phyloP scores from a whole-genome alignment of 2,888 invertebrate species.

The Leptura quadrifasciata region DNA sequence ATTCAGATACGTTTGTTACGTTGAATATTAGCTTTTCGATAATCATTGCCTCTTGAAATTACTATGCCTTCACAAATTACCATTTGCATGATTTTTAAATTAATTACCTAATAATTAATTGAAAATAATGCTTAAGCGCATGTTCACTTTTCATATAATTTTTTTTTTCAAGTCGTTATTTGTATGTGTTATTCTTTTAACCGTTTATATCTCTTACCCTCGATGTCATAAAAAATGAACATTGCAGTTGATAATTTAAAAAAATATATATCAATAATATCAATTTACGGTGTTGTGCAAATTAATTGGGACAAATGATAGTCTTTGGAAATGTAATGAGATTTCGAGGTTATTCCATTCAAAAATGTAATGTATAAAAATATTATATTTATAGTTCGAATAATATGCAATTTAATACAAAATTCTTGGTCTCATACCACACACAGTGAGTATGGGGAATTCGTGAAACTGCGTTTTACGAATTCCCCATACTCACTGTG shows the following conservation, averaged over 20 bases:
- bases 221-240: background rate
- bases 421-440: too few relatives aligned
- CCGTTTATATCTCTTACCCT: slow-evolving; percentile 38
- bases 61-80: slow-evolving; percentile 58
- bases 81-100: slow-evolving; percentile 47
- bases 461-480: too few relatives aligned
- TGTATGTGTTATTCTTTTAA: slow-evolving; percentile 12
- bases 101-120: slow-evolving; percentile 37
- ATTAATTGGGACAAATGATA: too few relatives aligned
- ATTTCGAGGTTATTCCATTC: too few relatives aligned
- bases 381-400: too few relatives aligned
- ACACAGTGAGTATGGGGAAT: too few relatives aligned
- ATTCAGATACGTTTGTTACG: slow-evolving; percentile 13
- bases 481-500: too few relatives aligned
- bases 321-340: too few relatives aligned
- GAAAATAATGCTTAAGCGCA: slow-evolving; percentile 56
- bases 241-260: background rate
- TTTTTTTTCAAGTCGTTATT: slow-evolving; percentile 21
- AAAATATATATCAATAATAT: too few relatives aligned
- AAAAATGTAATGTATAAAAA: too few relatives aligned
- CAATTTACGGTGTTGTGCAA: too few relatives aligned
- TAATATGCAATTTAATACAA: too few relatives aligned
- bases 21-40: slow-evolving; percentile 27
- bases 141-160: slow-evolving; percentile 45
- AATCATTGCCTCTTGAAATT: slow-evolving; percentile 38